Evolutionary conservation across 2,888 invertebrate genomes (phyloP), one percentile per base, ranked within the genome.

Genomic region (Cabera pusaria): DNA sequence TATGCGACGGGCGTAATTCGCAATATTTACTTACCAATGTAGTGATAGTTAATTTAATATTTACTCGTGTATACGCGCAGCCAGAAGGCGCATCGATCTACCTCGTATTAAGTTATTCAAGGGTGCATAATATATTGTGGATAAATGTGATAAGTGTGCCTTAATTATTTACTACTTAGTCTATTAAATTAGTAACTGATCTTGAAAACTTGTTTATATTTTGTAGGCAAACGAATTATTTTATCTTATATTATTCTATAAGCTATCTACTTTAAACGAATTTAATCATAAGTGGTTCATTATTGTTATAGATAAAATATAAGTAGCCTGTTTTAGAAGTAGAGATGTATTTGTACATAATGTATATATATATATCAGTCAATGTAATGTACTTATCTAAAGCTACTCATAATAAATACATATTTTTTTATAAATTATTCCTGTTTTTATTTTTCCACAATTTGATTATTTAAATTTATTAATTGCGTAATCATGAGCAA

Each of bases 61-160:
- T 20, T 31, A 32, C 17, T 8, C 29, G 29, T 45, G 44, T 49
- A 44, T 49, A 52, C 42, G 45, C 35, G 19, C 21, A 45, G 47
- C 52, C 42, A 14, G 31, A 4, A 24, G 27, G 29, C 36, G 35
- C 25, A 9, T 22, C 42, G 21, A 53, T 46, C 60, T 65, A 65
- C 64, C 64, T 65, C 64, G 52, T 38, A 29, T 39, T 35, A 38
- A 43, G 25, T 41, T 32, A 26, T 22, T 18, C 8, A 23, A 40
- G 19, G 19, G 14, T 42, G 31, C 22, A 42, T 31, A 21, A 46
- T 36, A 43, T 56, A 59, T 52, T 58, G 33, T 32, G 21, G 26
- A 68, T 64, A 35, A 32, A 65, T 81, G 81, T 81, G 81, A 82
- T 81, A 80, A 63, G 64, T 59, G 79, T 80, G 81, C 77, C 81